Conservation (phyloP, 2,113 vertebrate species). For the Rousettus leschenaultii region DNA sequence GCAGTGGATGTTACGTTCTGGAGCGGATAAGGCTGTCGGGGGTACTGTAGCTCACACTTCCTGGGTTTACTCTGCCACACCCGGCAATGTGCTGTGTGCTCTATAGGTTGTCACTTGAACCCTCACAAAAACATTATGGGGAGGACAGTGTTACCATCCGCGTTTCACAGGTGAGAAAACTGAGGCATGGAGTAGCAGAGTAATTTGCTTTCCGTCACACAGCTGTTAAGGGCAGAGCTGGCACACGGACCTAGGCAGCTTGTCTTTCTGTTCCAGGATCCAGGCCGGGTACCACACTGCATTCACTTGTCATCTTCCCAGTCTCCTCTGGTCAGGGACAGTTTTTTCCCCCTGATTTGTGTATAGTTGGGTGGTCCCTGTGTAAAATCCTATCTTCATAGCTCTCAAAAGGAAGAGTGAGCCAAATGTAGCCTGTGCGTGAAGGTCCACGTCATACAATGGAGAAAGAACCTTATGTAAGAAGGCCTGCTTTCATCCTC, state of each 20-base stretch:
- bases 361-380: accelerated
- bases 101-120: too few species aligned
- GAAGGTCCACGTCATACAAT: accelerated
- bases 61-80: not conserved
- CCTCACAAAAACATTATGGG: not conserved
- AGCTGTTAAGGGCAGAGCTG: not conserved
- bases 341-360: not conserved
- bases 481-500: not conserved
- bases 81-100: not conserved
- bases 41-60: not conserved
- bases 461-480: not conserved
- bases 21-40: accelerated
- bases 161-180: not conserved
- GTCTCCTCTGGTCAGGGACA: not conserved
- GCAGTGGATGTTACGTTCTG: accelerated
- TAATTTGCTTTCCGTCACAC: not conserved
- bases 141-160: accelerated
- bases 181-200: not conserved
- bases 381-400: accelerated
- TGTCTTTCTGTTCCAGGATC: not conserved
- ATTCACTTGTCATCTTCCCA: accelerated
- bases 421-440: accelerated
- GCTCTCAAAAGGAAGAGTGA: not conserved
- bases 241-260: not conserved
- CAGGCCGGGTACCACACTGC: accelerated